Conservation (phyloP, 2,113 vertebrate species). For the Morone saxatilis region DNA sequence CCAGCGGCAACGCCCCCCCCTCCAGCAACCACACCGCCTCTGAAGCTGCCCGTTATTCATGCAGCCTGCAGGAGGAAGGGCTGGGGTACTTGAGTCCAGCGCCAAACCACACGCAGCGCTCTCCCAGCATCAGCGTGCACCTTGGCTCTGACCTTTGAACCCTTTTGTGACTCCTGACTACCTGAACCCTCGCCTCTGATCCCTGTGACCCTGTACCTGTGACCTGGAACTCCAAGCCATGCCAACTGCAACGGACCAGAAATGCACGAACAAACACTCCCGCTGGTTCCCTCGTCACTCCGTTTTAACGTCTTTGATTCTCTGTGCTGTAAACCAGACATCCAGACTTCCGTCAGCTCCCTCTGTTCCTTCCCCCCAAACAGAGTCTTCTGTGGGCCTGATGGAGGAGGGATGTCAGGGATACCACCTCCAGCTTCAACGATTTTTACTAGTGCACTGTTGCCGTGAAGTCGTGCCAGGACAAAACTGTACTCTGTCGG, state of each 20-base stretch:
- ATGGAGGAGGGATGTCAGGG: slow-evolving; percentile 12
- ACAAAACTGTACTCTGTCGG: slow-evolving; percentile 26
- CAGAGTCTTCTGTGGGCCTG: slow-evolving; percentile 26
- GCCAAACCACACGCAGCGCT: slow-evolving; percentile 88
- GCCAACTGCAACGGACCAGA: slow-evolving; percentile 57
- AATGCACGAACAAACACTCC: slow-evolving; percentile 40
- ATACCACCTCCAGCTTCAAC: slow-evolving; percentile 12
- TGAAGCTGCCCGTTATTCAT: slow-evolving; percentile 91
- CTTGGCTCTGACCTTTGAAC: slow-evolving; percentile 89
- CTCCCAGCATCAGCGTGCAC: slow-evolving; percentile 94
- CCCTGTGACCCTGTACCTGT: slow-evolving; percentile 74
- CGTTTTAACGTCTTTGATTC: slow-evolving; percentile 37
- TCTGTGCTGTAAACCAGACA: slow-evolving; percentile 47
- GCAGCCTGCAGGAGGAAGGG: slow-evolving; percentile 94
- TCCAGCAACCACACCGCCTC: slow-evolving; percentile 76
- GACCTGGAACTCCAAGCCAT: slow-evolving; percentile 82
- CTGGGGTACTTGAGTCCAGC: slow-evolving; percentile 85
- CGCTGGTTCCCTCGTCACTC: slow-evolving; percentile 23
- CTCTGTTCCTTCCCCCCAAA: not conserved
- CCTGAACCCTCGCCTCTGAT: slow-evolving; percentile 50
- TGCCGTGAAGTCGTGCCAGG: slow-evolving; percentile 39
- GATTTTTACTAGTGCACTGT: slow-evolving; percentile 27
- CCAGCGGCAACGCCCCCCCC: slow-evolving; percentile 78
- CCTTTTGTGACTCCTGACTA: slow-evolving; percentile 34
- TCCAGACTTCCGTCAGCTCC: not conserved